A percentile compares a stretch with the other conserved stretches of the same genome.
Conservation (phyloP, 2,888 invertebrate species). For the Lordiphosa fenestrarum region DNA sequence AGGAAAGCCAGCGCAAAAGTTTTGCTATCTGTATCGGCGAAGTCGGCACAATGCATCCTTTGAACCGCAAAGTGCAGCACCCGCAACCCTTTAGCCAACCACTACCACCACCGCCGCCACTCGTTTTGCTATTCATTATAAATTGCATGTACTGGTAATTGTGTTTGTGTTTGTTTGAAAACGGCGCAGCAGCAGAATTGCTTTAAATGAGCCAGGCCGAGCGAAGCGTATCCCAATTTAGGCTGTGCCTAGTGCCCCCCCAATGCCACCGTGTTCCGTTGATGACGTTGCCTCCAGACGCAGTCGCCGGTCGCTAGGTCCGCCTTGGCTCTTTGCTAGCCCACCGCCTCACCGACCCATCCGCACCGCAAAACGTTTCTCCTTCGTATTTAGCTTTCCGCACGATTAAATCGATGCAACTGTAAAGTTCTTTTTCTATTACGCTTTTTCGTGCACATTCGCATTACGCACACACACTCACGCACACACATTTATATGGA, state of each 20-base stretch:
- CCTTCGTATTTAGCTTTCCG: conserved; percentile 72
- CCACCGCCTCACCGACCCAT: not conserved
- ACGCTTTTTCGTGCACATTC: conserved; percentile 44
- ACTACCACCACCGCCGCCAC: not conserved
- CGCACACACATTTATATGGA: conserved; percentile 22
- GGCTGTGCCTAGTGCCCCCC: conserved; percentile 37
- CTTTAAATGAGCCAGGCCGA: conserved; percentile 69
- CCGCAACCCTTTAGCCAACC: conserved; percentile 11
- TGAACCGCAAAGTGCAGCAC: conserved; percentile 70
- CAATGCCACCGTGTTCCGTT: conserved; percentile 3
- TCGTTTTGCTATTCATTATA: conserved; percentile 55
- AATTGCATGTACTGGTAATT: conserved; percentile 58
- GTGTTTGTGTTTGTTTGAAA: conserved; percentile 35
- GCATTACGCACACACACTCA: conserved; percentile 53
- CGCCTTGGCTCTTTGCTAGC: conserved; percentile 1
- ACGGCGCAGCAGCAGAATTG: conserved; percentile 52
- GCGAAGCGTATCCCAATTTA: conserved; percentile 74
- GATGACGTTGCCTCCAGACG: conserved; percentile 51
- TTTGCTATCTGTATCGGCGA: conserved; percentile 67
- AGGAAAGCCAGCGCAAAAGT: conserved; percentile 46
- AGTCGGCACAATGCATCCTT: conserved; percentile 67
- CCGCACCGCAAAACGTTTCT: conserved; percentile 21
- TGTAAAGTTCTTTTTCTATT: conserved; percentile 75
- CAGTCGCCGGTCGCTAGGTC: conserved; percentile 41
- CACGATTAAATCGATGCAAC: conserved; percentile 77